phyloP scores from a whole-genome alignment of 2,797 vertebrate genomes.

The Ispidina picta region DNA sequence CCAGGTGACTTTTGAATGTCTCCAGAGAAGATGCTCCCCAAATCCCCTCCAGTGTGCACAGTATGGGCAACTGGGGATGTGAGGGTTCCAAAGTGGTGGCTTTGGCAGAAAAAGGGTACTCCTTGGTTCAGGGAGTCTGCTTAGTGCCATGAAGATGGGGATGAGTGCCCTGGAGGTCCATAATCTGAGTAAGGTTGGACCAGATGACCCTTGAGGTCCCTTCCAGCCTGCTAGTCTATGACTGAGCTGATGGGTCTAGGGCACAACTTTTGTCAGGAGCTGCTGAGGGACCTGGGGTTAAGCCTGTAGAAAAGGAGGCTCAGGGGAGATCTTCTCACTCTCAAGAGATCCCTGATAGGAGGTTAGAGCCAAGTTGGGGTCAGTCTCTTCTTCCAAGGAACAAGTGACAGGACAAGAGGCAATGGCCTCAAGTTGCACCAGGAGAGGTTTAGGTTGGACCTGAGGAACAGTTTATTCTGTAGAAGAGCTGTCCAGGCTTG shows the following conservation, averaged over 20 bases:
- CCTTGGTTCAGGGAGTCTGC: not conserved
- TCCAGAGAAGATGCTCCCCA: not conserved
- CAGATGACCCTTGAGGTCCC: not conserved
- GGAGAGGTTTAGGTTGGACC: too few relatives aligned
- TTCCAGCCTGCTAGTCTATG: not conserved
- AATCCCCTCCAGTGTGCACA: too few relatives aligned
- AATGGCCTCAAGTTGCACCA: not conserved
- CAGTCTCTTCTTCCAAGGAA: not conserved
- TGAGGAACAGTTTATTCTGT: too few relatives aligned
- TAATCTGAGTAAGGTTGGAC: not conserved
- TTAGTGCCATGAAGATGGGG: not conserved
- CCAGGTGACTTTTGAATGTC: too few relatives aligned
- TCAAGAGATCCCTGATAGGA: not conserved
- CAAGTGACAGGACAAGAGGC: not conserved
- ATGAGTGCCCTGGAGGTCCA: not conserved
- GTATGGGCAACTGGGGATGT: not conserved
- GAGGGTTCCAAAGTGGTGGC: not conserved
- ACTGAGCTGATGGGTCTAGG: not conserved
- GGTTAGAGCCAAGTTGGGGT: not conserved
- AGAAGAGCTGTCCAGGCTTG: not conserved
- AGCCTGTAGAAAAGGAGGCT: not conserved
- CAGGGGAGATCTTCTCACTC: not conserved
- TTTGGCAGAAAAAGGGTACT: not conserved
- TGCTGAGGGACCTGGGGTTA: not conserved
- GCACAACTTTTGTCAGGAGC: not conserved